These are phyloP conservation scores for Drosophila sp. DNA, from an alignment of 1,140 invertebrate species.

Conservation along the genomic window DNA sequence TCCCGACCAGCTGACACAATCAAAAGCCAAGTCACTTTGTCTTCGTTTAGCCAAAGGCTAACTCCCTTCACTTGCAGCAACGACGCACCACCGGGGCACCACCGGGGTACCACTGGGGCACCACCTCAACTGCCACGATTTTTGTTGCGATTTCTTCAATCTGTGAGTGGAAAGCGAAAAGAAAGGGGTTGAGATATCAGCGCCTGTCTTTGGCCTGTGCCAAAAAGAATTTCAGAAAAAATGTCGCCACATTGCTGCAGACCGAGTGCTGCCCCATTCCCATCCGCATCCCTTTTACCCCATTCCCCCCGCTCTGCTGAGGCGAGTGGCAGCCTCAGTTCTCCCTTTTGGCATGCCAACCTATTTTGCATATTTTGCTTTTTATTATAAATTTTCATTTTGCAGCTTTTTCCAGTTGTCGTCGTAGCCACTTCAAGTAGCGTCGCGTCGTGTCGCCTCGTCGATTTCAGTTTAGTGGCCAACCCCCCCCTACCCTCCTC, in stretches of 20 bases:
- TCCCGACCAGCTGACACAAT: conserved; percentile 43
- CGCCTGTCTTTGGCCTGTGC: conserved; percentile 42
- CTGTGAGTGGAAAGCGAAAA: conserved; percentile 2
- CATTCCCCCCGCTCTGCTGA: background rate
- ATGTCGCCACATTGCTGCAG: conserved; percentile 67
- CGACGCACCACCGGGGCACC: background rate
- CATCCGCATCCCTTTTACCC: background rate
- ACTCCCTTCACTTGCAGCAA: background rate
- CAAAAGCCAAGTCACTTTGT: conserved; percentile 62
- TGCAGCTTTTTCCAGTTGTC: conserved; percentile 27
- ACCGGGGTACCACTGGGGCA: conserved; percentile 2
- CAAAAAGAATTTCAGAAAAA: conserved; percentile 59
- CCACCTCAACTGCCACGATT: conserved; percentile 28
- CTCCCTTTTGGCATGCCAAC: conserved; percentile 38
- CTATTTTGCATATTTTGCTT: conserved; percentile 77
- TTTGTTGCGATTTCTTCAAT: conserved; percentile 65
- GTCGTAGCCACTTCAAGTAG: conserved; percentile 61
- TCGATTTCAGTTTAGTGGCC: conserved; percentile 59
- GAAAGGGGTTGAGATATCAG: background rate
- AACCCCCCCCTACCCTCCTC: background rate
- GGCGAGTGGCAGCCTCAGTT: too few species aligned
- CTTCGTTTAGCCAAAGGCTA: conserved; percentile 45
- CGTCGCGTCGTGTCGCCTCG: conserved; percentile 41
- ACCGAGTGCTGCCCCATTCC: background rate
- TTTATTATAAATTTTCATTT: conserved; percentile 75